Conservation (phyloP, 2,888 invertebrate species). For the Oxyteleia sp. region DNA sequence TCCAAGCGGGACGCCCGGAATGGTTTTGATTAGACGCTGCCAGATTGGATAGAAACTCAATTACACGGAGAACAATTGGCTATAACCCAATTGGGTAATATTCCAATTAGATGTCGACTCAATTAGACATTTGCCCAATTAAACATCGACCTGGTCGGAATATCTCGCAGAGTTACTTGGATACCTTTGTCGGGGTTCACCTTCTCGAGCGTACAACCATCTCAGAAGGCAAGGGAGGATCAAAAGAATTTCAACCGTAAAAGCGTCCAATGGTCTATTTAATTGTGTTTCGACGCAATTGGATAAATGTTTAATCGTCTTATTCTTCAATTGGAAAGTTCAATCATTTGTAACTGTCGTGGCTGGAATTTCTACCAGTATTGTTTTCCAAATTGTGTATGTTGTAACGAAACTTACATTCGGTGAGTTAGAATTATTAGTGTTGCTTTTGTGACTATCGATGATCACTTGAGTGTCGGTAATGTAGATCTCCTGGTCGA, state of each 20-base stretch:
- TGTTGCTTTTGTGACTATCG: too few relatives aligned
- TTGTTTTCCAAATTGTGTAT: too few relatives aligned
- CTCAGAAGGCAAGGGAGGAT: not conserved
- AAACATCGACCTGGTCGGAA: too few relatives aligned
- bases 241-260: constrained; percentile 17
- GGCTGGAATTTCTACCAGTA: too few relatives aligned
- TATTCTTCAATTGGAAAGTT: constrained; percentile 19
- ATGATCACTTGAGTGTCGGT: too few relatives aligned
- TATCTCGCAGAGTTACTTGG: too few relatives aligned
- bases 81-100: constrained; percentile 42
- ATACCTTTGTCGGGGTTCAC: too few relatives aligned
- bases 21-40: constrained; percentile 53
- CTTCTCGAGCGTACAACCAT: constrained; percentile 2
- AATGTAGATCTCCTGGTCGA: too few relatives aligned
- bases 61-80: constrained; percentile 42
- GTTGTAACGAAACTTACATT: too few relatives aligned
- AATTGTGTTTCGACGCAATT: constrained; percentile 21
- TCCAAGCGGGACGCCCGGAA: constrained; percentile 11
- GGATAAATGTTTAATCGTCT: constrained; percentile 13
- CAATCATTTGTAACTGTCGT: not conserved
- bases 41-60: constrained; percentile 55
- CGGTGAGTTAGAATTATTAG: too few relatives aligned
- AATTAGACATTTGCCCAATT: constrained; percentile 35
- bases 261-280: constrained; percentile 6
- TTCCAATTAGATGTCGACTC: constrained; percentile 46